Evolutionary conservation across 64 coral and sea anemone species (phyloP), one percentile per base, ranked within the genome.

Genomic region (Montipora capricornis): DNA sequence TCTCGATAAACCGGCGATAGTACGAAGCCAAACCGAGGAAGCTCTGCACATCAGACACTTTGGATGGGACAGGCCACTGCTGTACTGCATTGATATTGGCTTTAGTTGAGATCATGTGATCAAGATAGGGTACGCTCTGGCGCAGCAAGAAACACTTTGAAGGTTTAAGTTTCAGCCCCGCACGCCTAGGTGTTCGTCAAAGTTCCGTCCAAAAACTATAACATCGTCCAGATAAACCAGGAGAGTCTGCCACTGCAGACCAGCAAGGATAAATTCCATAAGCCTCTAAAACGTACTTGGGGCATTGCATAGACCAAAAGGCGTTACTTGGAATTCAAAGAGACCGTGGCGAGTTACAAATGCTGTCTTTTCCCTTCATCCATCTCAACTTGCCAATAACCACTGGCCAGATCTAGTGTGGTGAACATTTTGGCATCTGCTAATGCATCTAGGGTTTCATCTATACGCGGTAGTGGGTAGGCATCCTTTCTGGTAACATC

Each of bases 351-450:
- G 11, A 8, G 68, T 88, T 8, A 22, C 13, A 4, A 88, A 88
- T 5, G 70, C 86, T 75, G 17, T 88, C 55, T 88, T 88, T n/a
- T 88, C 47, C 0, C 8, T 49, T 1, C 13, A 5, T 75, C 19
- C 4, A 88, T 19, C 68, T 88, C 70, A 3, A 88, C 86, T 46
- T 75, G 86, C 86, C 86, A 91, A 70, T 91, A 91, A 48, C 89
- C 89, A 17, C 77, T 91, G 1, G 29, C 44, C 22, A 89, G 37
- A 15, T 89, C 74, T 19, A 78, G 29, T 5, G 85, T 88, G 4
- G 44, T 74, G 17, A 88, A 88, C 64, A 61, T 17, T 13, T 46
- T 44, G 5, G 60, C 29, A 51, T 67, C 62, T 45, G 60, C 26
- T 9, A 53, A 20, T 20, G 48, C 17, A 81, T 81, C 2, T 4